Percentiles rank a stretch among this genome's conserved stretches.
Evolutionary conservation across 1,140 invertebrate species (phyloP).

Genomic region (Sesamia nonagrioides): DNA sequence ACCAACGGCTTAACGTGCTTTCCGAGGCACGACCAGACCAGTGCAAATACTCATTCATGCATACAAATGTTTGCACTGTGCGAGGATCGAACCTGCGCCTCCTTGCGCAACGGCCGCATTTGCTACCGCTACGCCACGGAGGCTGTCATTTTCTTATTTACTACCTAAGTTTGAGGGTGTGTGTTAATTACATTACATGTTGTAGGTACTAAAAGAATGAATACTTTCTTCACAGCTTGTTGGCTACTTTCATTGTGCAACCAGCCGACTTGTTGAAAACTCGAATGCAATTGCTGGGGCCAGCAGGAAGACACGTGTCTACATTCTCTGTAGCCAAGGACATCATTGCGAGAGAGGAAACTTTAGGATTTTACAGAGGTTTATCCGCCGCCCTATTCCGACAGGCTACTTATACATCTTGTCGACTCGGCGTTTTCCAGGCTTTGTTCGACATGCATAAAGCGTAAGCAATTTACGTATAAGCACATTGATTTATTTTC

Average conservation of each 20-base stretch:
- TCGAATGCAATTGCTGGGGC: conserved; percentile 95
- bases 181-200: too few relatives aligned
- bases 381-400: conserved; percentile 95
- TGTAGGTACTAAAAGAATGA: neutral
- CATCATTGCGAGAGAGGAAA: conserved; percentile 95
- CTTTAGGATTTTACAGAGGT: conserved; percentile 96
- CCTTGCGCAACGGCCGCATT: too few relatives aligned
- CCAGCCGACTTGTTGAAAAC: conserved; percentile 99
- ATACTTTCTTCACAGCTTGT: conserved; percentile 89
- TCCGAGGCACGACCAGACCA: too few relatives aligned
- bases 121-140: too few relatives aligned
- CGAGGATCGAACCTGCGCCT: too few relatives aligned
- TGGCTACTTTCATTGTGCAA: conserved; percentile 97
- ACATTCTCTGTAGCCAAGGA: conserved; percentile 89
- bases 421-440: conserved; percentile 97
- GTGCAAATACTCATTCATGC: too few relatives aligned
- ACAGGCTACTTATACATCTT: conserved; percentile 99
- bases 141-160: too few relatives aligned
- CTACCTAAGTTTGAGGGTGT: too few relatives aligned
- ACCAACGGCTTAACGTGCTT: too few relatives aligned
- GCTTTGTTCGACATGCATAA: conserved; percentile 94
- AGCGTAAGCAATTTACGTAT: conserved; percentile 75
- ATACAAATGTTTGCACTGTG: too few relatives aligned
- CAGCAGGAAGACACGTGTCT: conserved; percentile 88
- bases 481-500: neutral